phyloP scores from a whole-genome alignment of 2,888 invertebrate species.

The Trachelus iudaicus region DNA sequence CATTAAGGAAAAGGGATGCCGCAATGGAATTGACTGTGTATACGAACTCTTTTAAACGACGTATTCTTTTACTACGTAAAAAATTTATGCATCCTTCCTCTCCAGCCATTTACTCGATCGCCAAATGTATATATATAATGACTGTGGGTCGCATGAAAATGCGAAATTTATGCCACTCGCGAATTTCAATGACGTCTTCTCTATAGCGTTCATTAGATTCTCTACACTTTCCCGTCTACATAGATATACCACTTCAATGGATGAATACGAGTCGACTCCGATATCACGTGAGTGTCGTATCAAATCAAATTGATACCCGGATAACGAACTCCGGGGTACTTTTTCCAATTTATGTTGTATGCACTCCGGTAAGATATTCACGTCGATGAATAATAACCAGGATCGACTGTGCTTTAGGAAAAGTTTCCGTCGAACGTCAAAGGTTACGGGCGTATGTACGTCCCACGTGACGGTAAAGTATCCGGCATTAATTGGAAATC shows the following conservation, averaged over 20 bases:
- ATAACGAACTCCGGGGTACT: not conserved
- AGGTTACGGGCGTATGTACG: not conserved
- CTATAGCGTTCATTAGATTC: not conserved
- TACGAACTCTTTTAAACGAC: not conserved
- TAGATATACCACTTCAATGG: not conserved
- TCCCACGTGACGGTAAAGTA: constrained; percentile 3
- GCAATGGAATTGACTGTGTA: not conserved
- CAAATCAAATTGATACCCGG: not conserved
- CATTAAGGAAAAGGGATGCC: not conserved
- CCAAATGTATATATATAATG: not conserved
- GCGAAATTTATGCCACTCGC: not conserved
- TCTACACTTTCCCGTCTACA: not conserved
- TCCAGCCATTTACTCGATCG: not conserved
- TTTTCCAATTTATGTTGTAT: not conserved
- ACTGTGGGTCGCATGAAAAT: not conserved
- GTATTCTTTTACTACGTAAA: not conserved
- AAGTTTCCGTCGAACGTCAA: constrained; percentile 22
- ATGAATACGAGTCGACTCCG: not conserved
- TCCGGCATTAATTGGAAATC: constrained; percentile 17
- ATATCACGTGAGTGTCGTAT: not conserved
- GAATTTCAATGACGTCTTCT: not conserved
- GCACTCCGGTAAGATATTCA: not conserved
- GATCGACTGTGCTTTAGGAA: not conserved
- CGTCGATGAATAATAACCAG: not conserved
- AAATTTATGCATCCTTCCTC: not conserved